phyloP scores from a whole-genome alignment of 2,888 invertebrate species.

The Drosophila affinis region DNA sequence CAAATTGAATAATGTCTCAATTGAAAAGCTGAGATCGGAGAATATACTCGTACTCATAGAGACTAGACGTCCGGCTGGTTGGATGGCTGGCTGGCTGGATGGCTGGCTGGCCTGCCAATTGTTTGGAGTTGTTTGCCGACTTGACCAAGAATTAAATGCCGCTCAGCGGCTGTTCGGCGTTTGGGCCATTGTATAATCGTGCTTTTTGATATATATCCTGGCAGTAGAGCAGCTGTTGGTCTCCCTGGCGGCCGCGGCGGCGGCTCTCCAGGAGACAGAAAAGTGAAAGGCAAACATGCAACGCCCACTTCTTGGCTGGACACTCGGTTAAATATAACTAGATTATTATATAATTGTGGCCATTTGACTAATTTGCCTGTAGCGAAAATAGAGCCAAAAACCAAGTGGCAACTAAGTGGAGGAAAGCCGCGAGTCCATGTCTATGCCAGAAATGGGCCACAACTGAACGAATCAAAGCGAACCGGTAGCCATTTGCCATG shows the following conservation, averaged over 20 bases:
- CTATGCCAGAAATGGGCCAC: constrained; percentile 10
- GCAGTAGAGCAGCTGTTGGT: constrained; percentile 27
- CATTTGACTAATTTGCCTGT: constrained; percentile 67
- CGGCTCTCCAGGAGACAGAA: constrained; percentile 26
- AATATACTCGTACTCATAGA: constrained; percentile 3
- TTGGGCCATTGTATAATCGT: constrained; percentile 59
- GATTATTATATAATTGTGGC: constrained; percentile 60
- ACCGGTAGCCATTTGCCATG: constrained; percentile 29
- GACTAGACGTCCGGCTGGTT: no score
- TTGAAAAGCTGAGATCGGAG: constrained; percentile 45
- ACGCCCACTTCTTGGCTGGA: constrained; percentile 67
- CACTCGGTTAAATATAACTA: constrained; percentile 51
- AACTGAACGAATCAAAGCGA: neutral
- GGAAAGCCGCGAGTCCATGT: constrained; percentile 1
- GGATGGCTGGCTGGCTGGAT: neutral
- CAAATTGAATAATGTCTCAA: constrained; percentile 78
- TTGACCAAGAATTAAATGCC: constrained; percentile 27
- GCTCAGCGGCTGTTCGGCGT: constrained; percentile 15
- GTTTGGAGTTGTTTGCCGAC: constrained; percentile 66
- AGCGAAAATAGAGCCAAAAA: constrained; percentile 29
- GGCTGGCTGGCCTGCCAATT: constrained; percentile 38
- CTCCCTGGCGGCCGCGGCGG: constrained; percentile 4
- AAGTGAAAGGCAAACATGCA: constrained; percentile 73
- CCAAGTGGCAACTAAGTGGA: constrained; percentile 11
- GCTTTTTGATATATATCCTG: constrained; percentile 56